phyloP scores from a whole-genome alignment of 2,113 vertebrate genomes.

The Diphyllodes magnificus region DNA sequence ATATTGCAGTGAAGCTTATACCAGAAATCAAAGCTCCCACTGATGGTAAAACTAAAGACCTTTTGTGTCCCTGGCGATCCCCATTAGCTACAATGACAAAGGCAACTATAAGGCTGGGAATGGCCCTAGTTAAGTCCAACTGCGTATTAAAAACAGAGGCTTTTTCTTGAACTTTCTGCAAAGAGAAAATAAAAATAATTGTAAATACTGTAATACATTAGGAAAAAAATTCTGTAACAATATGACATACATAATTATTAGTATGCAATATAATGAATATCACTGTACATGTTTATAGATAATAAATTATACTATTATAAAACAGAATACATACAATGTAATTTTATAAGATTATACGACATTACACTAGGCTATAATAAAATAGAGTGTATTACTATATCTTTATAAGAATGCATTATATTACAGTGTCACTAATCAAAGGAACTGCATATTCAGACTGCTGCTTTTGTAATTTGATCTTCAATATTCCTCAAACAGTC shows the following conservation, averaged over 20 bases:
- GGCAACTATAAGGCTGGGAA: constrained; percentile 85
- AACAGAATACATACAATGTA: not conserved
- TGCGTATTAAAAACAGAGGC: constrained; percentile 84
- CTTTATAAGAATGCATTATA: not conserved
- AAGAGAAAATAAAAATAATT: constrained; percentile 45
- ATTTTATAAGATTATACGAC: not conserved
- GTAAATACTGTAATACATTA: not conserved
- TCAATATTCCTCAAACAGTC: not conserved
- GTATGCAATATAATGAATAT: not conserved
- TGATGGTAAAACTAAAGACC: constrained; percentile 82
- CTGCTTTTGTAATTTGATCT: not conserved
- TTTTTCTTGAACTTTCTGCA: constrained; percentile 87
- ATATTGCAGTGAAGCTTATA: constrained; percentile 70
- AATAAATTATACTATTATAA: not conserved
- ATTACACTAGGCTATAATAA: not conserved
- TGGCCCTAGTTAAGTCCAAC: constrained; percentile 76
- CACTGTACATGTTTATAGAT: not conserved
- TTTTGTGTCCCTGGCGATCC: constrained; percentile 85
- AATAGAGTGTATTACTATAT: not conserved
- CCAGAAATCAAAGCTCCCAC: constrained; percentile 74
- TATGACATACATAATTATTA: not conserved
- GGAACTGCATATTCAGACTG: not conserved
- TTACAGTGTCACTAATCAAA: not conserved
- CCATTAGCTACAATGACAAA: constrained; percentile 88
- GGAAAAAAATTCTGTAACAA: not conserved